Base-by-base conservation (phyloP, 1,140 invertebrate species). In the Phenacoccus solenopsis region DNA sequence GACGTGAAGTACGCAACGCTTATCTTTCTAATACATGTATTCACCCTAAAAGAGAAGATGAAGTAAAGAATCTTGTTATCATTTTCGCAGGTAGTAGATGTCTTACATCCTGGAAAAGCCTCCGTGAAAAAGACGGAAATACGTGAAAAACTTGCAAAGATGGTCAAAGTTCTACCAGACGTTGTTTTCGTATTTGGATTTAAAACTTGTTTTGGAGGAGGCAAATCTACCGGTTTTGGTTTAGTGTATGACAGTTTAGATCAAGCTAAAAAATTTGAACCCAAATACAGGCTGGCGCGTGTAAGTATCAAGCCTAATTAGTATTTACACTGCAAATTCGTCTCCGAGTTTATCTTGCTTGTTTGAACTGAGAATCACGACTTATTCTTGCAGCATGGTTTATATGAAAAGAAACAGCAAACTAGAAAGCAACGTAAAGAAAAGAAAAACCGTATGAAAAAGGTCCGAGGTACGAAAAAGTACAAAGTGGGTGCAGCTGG, bases 401-500 rank as follows among this genome's bases (percentile, higher is more conserved):
- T 98, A 35, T 90, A 86, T 75, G 94, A 97, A 78, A 94, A 91
- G 83, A 89, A 90, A 80, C 90, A 90, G 78, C 89, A 88, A 74
- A 95, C 90, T 59, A 87, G 96, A 77, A 99, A 99, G 85, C 97
- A 99, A 81, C 89, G 97, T 74, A 99, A 99, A 82, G 97, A 99
- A 87, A 87, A 94, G 75, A 99, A 99, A 85, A 99, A 99, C 87
- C 93, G 96, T 80, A 97, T 98, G 91, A 99, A 99, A 91, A 99
- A 99, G 83, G 95, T 98, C 68, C 85, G 97, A 77, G 98, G 98
- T 80, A 98, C 94, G 72, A 95, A 96, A 80, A 99, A 99, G 84
- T 88, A 89, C 74, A 98, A 98, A 86, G 93, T 98, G 77, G 95
- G 94, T 78, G 87, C 92, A 75, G 88, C 91, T 70, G 82, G 92